phyloP scores from a whole-genome alignment of 2,113 vertebrate species.

The Atherinomorus stipes region DNA sequence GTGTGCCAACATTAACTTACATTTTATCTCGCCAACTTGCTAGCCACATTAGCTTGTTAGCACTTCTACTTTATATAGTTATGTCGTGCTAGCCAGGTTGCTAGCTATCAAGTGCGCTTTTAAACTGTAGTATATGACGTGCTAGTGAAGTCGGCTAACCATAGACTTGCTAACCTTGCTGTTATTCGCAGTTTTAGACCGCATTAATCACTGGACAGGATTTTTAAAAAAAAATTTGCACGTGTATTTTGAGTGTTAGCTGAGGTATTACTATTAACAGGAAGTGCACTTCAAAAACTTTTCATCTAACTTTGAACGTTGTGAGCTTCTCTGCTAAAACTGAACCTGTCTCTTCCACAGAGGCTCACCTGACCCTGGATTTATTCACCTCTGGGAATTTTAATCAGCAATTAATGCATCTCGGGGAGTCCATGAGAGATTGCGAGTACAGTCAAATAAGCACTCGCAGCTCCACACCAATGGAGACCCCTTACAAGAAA shows the following conservation, averaged over 20 bases:
- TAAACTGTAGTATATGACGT: background rate
- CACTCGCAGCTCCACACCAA: slow-evolving; percentile 94
- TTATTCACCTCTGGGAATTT: slow-evolving; percentile 50
- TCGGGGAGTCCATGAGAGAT: slow-evolving; percentile 97
- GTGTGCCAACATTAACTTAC: slow-evolving; percentile 43
- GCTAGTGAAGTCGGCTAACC: slow-evolving; percentile 21
- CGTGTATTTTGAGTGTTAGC: background rate
- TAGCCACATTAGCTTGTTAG: slow-evolving; percentile 65
- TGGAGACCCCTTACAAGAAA: slow-evolving; percentile 96
- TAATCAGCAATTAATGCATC: slow-evolving; percentile 86
- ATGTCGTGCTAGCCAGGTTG: slow-evolving; percentile 47
- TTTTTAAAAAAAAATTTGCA: background rate
- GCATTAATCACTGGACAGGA: background rate
- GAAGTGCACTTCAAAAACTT: slow-evolving; percentile 52
- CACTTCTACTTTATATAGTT: slow-evolving; percentile 21
- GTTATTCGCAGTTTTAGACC: background rate
- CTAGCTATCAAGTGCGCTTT: slow-evolving; percentile 47
- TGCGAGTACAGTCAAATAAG: slow-evolving; percentile 98
- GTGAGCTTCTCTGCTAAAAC: slow-evolving; percentile 13
- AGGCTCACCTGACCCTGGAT: slow-evolving; percentile 57
- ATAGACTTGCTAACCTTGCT: slow-evolving; percentile 1
- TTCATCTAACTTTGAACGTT: background rate
- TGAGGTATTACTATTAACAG: slow-evolving; percentile 18
- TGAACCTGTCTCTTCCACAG: slow-evolving; percentile 52
- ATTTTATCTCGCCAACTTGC: slow-evolving; percentile 40